Base-by-base conservation (phyloP, 2,888 invertebrate species). In the Chaetogeoica ovagalla region DNA sequence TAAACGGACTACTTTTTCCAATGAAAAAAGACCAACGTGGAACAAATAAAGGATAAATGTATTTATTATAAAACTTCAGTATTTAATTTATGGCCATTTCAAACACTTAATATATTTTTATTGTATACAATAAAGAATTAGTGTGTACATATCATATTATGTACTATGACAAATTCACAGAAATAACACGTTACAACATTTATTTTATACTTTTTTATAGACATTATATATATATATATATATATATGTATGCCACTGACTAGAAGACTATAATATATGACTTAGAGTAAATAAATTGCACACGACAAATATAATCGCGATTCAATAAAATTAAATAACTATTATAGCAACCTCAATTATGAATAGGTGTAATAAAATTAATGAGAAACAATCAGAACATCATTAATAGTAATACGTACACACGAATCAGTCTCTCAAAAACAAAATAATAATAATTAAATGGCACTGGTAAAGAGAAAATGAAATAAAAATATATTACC, bases 351-450 rank as follows among this genome's bases (percentile, higher is more conserved):
- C 23, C 1, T 11, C 23, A 60, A 60, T 8, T 13, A 57, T 57
- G 19, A 72, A 23, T 60, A 13, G 39, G 39, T 39, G 39, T 2
- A 71, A 59, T 43, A 43, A 72, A 59, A 59, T 43, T 9, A 48
- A 73, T 48, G 0, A 30, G 4, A 71, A 63, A 75, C 17, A 39
- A 68, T 75, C 43, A 23, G 30, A 57, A 66, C 21, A 60, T 7
- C 60, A 19, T 60, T 3, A 21, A 23, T 72, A 11, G 9, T 55
- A 23, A 72, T 9, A 59, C 15, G 57, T 60, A 71, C 21, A 59
- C 57, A 66, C 1, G 7, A 59, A 66, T 66, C 75, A 75, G 75
- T 75, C 75, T 75, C 57, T 65, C 30, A 43, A 74, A 57, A 75
- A 75, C 4, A 48, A 48, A 48, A 13, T 13, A 39, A 57, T 23